phyloP scores from a whole-genome alignment of 2,888 invertebrate species.

The Watsonalla binaria region DNA sequence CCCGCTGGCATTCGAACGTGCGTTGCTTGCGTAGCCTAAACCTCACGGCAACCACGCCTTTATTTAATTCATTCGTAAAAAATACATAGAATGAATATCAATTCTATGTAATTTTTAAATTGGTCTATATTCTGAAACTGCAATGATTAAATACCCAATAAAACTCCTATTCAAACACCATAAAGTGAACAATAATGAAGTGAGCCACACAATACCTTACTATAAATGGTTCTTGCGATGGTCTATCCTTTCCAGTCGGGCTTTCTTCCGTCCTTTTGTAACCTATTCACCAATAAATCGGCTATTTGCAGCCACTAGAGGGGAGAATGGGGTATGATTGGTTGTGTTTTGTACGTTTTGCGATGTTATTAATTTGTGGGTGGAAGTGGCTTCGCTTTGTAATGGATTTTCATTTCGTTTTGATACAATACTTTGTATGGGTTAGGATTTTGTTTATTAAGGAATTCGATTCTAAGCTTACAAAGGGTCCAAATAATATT shows the following conservation, averaged over 20 bases:
- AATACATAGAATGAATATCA: too few species aligned
- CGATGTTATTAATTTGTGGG: slow-evolving; percentile 8
- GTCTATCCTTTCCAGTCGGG: slow-evolving; percentile 28
- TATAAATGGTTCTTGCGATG: slow-evolving; percentile 30
- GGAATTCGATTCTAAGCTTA: too few species aligned
- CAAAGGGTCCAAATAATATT: too few species aligned
- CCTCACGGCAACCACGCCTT: too few species aligned
- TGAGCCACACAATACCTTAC: slow-evolving; percentile 12
- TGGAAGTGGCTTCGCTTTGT: not conserved
- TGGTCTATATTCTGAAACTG: too few species aligned
- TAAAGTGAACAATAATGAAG: not conserved
- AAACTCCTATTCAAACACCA: not conserved
- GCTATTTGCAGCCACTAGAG: slow-evolving; percentile 26
- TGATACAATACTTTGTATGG: too few species aligned
- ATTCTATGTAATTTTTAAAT: too few species aligned
- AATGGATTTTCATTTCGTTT: not conserved
- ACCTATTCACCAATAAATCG: slow-evolving; percentile 33
- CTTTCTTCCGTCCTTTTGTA: slow-evolving; percentile 29
- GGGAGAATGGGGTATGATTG: slow-evolving; percentile 20
- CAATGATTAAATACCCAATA: too few species aligned
- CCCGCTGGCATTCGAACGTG: too few species aligned
- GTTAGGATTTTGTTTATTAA: too few species aligned
- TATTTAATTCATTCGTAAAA: too few species aligned
- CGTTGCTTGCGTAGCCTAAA: too few species aligned
- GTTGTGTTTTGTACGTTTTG: slow-evolving; percentile 15